phyloP scores from a whole-genome alignment of 1,140 invertebrate genomes.

The Andrena cerasifolii region DNA sequence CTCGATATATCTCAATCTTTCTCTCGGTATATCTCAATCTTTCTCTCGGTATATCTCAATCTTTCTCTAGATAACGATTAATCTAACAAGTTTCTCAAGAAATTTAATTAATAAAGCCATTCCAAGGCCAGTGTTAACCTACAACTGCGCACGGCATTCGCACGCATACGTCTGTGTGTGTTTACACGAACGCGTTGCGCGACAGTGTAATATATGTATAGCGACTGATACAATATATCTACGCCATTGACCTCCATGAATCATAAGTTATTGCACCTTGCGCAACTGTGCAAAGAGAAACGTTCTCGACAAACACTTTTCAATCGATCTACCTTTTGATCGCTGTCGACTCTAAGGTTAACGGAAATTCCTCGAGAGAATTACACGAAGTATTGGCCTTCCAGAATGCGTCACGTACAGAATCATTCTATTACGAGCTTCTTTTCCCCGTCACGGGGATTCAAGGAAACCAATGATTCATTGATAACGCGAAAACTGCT shows the following conservation, averaged over 20 bases:
- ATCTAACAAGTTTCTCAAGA: no score
- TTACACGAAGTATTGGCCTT: neutral
- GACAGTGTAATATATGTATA: neutral
- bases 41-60: no score
- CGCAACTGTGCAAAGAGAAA: constrained; percentile 11
- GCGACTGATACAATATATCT: constrained; percentile 4
- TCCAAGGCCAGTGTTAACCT: no score
- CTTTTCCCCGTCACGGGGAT: neutral
- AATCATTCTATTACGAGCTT: neutral
- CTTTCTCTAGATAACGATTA: no score
- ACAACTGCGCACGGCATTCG: no score
- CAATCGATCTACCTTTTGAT: neutral
- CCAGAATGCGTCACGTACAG: no score
- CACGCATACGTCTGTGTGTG: no score
- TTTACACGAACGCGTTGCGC: no score
- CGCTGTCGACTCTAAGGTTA: neutral
- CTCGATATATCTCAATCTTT: no score
- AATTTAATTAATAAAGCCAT: no score
- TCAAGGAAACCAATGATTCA: neutral
- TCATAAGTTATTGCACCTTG: constrained; percentile 26
- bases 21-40: no score
- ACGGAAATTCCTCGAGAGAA: neutral
- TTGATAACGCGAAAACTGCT: neutral
- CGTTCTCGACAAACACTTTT: neutral
- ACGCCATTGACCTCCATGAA: constrained; percentile 29